phyloP scores from a whole-genome alignment of 2,113 vertebrate species.

The Tenebrosternarchus preto region DNA sequence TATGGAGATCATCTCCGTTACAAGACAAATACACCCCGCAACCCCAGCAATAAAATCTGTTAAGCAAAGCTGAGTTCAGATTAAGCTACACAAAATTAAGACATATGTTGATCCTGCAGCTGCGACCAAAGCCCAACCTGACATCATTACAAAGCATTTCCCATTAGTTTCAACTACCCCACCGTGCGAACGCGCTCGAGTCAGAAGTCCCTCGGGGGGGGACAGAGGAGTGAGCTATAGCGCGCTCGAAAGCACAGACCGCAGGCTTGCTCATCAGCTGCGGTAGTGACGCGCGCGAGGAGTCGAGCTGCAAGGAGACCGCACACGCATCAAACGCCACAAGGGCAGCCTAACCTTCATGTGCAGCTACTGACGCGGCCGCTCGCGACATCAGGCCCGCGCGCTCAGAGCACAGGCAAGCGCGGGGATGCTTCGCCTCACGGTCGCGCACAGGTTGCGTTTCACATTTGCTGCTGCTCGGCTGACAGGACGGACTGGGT shows the following conservation, averaged over 20 bases:
- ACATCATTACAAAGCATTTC: background rate
- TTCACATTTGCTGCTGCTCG: background rate
- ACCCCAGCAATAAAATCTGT: background rate
- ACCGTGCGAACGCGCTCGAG: background rate
- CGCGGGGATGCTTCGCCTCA: conserved; percentile 53
- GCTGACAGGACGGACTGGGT: background rate
- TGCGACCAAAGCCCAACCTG: background rate
- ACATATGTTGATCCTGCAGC: background rate
- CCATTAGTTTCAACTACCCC: background rate
- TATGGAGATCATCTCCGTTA: too few species aligned
- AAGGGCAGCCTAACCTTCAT: conserved; percentile 76
- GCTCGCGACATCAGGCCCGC: conserved; percentile 43
- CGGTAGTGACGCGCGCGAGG: conserved; percentile 60
- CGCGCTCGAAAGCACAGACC: conserved; percentile 42
- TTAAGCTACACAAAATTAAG: background rate
- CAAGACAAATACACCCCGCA: too few species aligned
- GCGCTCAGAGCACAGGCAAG: conserved; percentile 27
- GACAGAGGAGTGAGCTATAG: conserved; percentile 32
- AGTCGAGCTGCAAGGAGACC: conserved; percentile 50
- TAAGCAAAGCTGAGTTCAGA: background rate
- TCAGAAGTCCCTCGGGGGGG: background rate
- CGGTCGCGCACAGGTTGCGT: too few species aligned
- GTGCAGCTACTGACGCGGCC: conserved; percentile 57
- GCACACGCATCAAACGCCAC: conserved; percentile 67
- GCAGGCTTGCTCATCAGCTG: conserved; percentile 57